A percentile compares a stretch with the other conserved stretches of the same genome.
Conservation (phyloP, 2,797 vertebrate genomes). For the Macropodus opercularis region DNA sequence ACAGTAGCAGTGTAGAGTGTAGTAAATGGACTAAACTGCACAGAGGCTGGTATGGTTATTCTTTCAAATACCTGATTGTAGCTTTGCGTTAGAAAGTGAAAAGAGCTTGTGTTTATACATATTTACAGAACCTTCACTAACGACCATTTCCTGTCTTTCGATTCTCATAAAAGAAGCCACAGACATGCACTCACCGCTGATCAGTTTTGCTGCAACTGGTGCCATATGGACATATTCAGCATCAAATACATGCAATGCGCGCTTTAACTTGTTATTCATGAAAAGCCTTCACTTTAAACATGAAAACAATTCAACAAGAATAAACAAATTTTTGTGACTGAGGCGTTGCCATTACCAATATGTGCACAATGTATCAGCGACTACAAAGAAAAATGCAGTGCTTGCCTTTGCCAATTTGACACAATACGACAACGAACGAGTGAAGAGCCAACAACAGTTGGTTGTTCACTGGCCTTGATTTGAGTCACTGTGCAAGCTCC, state of each 20-base stretch:
- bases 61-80: slow-evolving; percentile 2
- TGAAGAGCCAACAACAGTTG: slow-evolving; percentile 66
- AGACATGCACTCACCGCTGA: slow-evolving; percentile 34
- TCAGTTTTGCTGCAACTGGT: slow-evolving; percentile 90
- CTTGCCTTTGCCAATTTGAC: slow-evolving; percentile 36
- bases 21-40: slow-evolving; percentile 47
- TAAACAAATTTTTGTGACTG: slow-evolving; percentile 44
- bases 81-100: slow-evolving; percentile 22
- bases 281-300: slow-evolving; percentile 66
- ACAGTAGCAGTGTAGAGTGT: slow-evolving; percentile 27
- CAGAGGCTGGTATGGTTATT: slow-evolving; percentile 37
- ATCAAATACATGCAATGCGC: slow-evolving; percentile 78
- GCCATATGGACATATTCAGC: slow-evolving; percentile 75
- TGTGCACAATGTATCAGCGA: slow-evolving; percentile 51
- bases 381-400: slow-evolving; percentile 35
- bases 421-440: slow-evolving; percentile 55
- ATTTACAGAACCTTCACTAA: slow-evolving; percentile 15
- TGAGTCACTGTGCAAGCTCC: slow-evolving; percentile 59
- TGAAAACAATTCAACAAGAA: slow-evolving; percentile 59
- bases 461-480: slow-evolving; percentile 57
- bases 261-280: slow-evolving; percentile 69
- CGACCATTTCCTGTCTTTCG: slow-evolving; percentile 12
- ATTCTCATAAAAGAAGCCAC: slow-evolving; percentile 20
- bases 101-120: slow-evolving; percentile 14
- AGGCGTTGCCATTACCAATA: slow-evolving; percentile 54